phyloP scores from a whole-genome alignment of 37 sponge, comb jelly and placozoan species.

The Dysidea cf. avara region DNA sequence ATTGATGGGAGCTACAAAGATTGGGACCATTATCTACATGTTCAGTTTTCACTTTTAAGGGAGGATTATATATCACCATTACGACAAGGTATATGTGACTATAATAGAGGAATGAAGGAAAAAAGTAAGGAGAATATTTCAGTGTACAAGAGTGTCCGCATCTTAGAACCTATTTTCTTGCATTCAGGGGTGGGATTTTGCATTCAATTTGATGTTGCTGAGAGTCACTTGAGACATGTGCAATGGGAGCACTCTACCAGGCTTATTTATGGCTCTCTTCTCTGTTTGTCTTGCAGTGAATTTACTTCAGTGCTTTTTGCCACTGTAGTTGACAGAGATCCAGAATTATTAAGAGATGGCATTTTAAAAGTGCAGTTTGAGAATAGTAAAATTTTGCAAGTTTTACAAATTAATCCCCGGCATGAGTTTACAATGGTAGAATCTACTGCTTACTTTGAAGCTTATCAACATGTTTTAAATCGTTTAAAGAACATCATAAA shows the following conservation, averaged over 20 bases:
- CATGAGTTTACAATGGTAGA: too few species aligned
- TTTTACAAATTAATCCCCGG: constrained; percentile 42
- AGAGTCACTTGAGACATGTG: constrained; percentile 27
- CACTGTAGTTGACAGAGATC: constrained; percentile 60
- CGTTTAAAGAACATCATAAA: constrained; percentile 45
- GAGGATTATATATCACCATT: constrained; percentile 87
- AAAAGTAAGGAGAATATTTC: constrained; percentile 29
- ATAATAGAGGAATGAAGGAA: not conserved
- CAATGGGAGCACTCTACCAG: constrained; percentile 82
- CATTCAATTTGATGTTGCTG: constrained; percentile 49
- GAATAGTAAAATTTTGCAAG: constrained; percentile 31
- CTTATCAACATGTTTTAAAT: constrained; percentile 75
- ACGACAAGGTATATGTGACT: constrained; percentile 54
- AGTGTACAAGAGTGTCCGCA: constrained; percentile 51
- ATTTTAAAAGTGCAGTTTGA: constrained; percentile 69
- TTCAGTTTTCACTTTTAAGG: too few species aligned
- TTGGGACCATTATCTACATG: constrained; percentile 78
- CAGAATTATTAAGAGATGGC: constrained; percentile 47
- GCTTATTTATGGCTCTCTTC: constrained; percentile 81
- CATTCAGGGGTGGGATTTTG: constrained; percentile 56
- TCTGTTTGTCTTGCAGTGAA: constrained; percentile 71
- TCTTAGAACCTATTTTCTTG: constrained; percentile 62
- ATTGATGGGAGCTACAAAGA: constrained; percentile 42
- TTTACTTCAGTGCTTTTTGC: constrained; percentile 59
- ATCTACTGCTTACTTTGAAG: constrained; percentile 89